phyloP scores from a whole-genome alignment of 2,113 vertebrate genomes.

The Heterotis niloticus region DNA sequence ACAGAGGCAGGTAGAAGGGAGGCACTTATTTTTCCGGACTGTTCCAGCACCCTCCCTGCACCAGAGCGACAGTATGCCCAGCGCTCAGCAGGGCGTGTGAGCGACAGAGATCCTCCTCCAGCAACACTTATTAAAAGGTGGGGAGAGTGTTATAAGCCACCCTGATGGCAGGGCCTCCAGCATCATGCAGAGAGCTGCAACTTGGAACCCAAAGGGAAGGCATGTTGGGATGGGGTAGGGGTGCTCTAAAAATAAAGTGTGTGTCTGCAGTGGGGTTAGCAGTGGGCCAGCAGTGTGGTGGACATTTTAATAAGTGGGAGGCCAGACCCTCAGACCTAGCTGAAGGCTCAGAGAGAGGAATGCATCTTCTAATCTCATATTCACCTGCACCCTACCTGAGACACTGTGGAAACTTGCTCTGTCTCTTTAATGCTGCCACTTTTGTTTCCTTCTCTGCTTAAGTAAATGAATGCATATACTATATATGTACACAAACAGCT shows the following conservation, averaged over 20 bases:
- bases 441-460: too few species aligned
- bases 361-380: neutral
- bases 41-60: neutral
- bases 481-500: constrained; percentile 1
- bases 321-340: constrained; percentile 17
- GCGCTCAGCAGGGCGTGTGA: neutral
- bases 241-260: constrained; percentile 20
- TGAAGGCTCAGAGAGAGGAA: constrained; percentile 10
- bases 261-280: constrained; percentile 24
- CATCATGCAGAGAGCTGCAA: neutral
- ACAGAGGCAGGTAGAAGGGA: neutral
- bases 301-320: constrained; percentile 38
- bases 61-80: neutral
- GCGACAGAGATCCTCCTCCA: neutral
- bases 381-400: neutral
- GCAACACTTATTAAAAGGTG: constrained; percentile 31
- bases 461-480: constrained; percentile 3
- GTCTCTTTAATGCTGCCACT: neutral
- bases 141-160: constrained; percentile 27
- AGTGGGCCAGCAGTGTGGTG: constrained; percentile 23
- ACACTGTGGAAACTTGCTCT: neutral
- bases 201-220: neutral
- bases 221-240: neutral
- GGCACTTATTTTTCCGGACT: constrained; percentile 1
- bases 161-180: neutral